Conservation (phyloP, 2,888 invertebrate species). For the Tetanocera ferruginea region DNA sequence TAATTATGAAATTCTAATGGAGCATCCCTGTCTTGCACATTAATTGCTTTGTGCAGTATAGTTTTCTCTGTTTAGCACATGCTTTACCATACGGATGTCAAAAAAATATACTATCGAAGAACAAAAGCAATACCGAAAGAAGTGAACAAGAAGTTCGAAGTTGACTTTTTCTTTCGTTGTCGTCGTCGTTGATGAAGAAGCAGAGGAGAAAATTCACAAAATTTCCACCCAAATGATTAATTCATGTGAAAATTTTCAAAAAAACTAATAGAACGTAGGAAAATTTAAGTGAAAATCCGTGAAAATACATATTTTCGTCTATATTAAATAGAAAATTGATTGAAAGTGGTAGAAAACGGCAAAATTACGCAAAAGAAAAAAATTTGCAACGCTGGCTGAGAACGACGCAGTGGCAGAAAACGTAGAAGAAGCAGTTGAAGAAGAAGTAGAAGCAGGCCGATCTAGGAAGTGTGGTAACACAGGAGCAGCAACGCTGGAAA, state of each 20-base stretch:
- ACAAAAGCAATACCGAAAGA: background rate
- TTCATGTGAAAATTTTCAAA: slow-evolving; percentile 33
- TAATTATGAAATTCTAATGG: too few species aligned
- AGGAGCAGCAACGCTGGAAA: slow-evolving; percentile 31
- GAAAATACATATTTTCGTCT: slow-evolving; percentile 18
- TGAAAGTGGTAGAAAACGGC: slow-evolving; percentile 17
- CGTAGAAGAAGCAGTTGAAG: slow-evolving; percentile 33
- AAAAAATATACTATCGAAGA: background rate
- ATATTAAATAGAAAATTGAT: slow-evolving; percentile 15
- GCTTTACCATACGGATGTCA: background rate
- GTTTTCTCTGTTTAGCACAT: background rate
- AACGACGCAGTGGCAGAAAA: slow-evolving; percentile 46
- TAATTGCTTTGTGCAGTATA: background rate
- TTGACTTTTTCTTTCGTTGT: slow-evolving; percentile 19
- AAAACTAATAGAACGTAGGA: slow-evolving; percentile 24
- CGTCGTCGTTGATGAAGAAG: slow-evolving; percentile 27
- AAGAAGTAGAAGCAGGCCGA: slow-evolving; percentile 36
- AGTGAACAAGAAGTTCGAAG: slow-evolving; percentile 12
- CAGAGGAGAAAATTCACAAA: slow-evolving; percentile 25
- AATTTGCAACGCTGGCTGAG: slow-evolving; percentile 53
- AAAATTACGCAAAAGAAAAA: slow-evolving; percentile 39
- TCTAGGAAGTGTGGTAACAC: background rate
- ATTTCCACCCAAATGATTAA: slow-evolving; percentile 26
- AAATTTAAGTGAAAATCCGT: slow-evolving; percentile 39
- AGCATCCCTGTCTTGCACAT: too few species aligned